Evolutionary conservation across 2,888 invertebrate genomes (phyloP).

Genomic region (Parasteatoda lunata): DNA sequence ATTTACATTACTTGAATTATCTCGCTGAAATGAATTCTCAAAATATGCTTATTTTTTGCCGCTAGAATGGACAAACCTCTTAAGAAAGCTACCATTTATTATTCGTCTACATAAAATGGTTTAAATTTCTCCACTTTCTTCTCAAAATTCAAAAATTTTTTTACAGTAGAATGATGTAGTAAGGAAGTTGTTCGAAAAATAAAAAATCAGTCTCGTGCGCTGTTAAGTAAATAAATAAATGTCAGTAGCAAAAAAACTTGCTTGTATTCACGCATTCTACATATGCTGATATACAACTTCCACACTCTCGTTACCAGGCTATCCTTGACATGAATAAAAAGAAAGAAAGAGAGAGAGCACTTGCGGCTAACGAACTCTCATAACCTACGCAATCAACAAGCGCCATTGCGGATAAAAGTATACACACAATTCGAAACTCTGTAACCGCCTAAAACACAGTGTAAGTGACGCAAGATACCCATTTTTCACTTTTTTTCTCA

Average conservation of each 20-base stretch:
- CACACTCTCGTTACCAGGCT: neutral
- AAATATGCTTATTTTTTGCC: too few species aligned
- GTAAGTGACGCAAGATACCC: conserved; percentile 37
- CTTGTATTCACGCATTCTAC: neutral
- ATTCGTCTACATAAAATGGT: neutral
- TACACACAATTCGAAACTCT: conserved; percentile 6
- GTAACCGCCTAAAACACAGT: conserved; percentile 26
- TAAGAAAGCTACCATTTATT: neutral
- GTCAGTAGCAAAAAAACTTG: neutral
- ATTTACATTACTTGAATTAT: too few species aligned
- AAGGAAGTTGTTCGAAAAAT: neutral
- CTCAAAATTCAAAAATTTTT: neutral
- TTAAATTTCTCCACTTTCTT: neutral
- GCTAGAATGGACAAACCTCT: neutral
- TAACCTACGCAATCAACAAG: conserved; percentile 28
- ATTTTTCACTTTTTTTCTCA: neutral
- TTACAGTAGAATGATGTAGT: neutral
- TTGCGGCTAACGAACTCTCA: conserved; percentile 41
- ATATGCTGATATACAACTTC: conserved; percentile 2
- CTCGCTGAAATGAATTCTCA: too few species aligned
- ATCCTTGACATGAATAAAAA: conserved; percentile 47
- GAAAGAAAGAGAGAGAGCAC: conserved; percentile 5
- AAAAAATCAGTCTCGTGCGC: neutral
- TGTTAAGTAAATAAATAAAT: neutral
- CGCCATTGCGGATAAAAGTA: conserved; percentile 10